phyloP scores from a whole-genome alignment of 2,888 invertebrate species.

The Tortrix viridana region DNA sequence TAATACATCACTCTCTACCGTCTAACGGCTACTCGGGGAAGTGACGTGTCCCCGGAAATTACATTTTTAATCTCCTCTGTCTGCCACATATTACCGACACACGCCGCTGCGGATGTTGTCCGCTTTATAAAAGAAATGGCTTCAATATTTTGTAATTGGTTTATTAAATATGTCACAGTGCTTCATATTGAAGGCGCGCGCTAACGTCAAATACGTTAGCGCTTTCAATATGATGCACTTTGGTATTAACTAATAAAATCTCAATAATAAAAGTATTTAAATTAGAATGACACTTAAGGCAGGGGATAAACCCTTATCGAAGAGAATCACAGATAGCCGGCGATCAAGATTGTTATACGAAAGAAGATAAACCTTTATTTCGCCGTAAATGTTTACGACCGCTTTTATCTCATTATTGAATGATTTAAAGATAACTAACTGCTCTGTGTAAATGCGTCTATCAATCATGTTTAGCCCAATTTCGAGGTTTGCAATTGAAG shows the following conservation, averaged over 20 bases:
- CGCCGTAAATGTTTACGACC: too few species aligned
- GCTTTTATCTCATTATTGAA: too few species aligned
- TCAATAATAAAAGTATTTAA: neutral
- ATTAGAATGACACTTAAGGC: conserved; percentile 3
- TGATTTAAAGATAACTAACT: too few species aligned
- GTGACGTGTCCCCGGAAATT: conserved; percentile 60
- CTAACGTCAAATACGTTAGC: too few species aligned
- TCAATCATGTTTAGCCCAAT: too few species aligned
- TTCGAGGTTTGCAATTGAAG: too few species aligned
- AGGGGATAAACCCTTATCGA: conserved; percentile 16
- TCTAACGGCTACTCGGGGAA: conserved; percentile 50
- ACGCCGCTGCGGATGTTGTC: conserved; percentile 38
- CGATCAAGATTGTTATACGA: neutral
- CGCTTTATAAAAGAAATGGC: conserved; percentile 36
- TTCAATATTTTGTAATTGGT: conserved; percentile 19
- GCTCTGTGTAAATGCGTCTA: too few species aligned
- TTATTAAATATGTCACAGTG: conserved; percentile 24
- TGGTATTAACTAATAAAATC: neutral
- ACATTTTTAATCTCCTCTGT: conserved; percentile 59
- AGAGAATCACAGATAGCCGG: conserved; percentile 1
- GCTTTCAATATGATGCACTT: neutral
- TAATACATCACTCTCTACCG: conserved; percentile 47
- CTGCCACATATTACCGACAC: conserved; percentile 48
- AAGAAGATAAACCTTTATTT: too few species aligned
- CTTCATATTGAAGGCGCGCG: conserved; percentile 2